Conservation (phyloP, 1,140 invertebrate species). For the Bactericera cockerelli region DNA sequence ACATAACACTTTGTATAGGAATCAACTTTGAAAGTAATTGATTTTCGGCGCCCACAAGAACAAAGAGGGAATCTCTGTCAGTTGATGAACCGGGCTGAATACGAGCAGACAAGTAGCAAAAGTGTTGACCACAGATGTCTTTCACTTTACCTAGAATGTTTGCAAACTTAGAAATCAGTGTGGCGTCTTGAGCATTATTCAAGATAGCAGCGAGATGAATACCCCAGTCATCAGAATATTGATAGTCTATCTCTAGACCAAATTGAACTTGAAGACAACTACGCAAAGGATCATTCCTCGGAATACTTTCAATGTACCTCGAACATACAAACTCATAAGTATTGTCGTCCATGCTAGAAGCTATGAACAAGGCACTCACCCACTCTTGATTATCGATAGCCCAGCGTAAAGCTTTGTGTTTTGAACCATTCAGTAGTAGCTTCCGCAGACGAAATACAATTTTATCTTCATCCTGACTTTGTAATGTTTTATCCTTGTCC, state of each 20-base stretch:
- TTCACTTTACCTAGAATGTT: not conserved
- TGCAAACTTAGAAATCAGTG: not conserved
- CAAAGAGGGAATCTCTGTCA: not conserved
- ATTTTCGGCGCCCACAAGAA: not conserved
- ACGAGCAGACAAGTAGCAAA: not conserved
- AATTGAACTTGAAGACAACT: not conserved
- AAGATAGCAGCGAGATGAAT: conserved; percentile 5
- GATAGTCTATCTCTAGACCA: not conserved
- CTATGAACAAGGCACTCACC: conserved; percentile 3
- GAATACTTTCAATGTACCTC: not conserved
- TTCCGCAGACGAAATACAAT: not conserved
- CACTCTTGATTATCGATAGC: conserved; percentile 4
- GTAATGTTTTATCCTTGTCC: not conserved
- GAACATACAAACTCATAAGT: not conserved
- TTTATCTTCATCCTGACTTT: not conserved
- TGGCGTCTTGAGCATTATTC: not conserved
- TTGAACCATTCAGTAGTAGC: not conserved
- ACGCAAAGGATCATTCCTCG: conserved; percentile 1
- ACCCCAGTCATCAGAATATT: conserved; percentile 3
- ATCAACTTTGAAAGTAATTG: not conserved
- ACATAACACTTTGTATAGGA: not conserved
- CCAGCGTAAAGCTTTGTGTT: conserved; percentile 3
- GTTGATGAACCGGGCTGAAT: not conserved
- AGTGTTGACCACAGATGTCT: conserved; percentile 7
- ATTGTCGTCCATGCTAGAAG: not conserved